Evolutionary conservation across 2,113 vertebrate genomes (phyloP).

Genomic region (Colinus virginianus): DNA sequence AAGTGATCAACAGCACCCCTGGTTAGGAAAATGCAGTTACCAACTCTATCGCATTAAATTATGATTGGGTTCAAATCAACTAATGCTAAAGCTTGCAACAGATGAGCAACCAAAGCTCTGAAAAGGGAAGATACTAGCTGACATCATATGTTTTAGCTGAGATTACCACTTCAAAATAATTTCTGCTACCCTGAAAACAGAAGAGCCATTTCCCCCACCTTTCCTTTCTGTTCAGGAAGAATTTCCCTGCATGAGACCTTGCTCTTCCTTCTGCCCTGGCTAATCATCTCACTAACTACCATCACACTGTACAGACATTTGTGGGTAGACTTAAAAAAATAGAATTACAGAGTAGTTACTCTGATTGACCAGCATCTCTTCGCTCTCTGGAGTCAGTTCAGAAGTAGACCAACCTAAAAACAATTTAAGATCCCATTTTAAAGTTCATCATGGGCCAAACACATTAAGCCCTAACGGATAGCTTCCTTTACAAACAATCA

Average conservation of each 20-base stretch:
- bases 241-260: not conserved
- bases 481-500: constrained; percentile 46
- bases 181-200: not conserved
- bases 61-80: not conserved
- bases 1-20: not conserved
- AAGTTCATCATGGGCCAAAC: constrained; percentile 43
- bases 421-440: not conserved
- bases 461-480: constrained; percentile 40
- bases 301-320: not conserved
- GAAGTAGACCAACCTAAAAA: constrained; percentile 3
- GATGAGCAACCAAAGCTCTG: not conserved
- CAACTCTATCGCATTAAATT: not conserved
- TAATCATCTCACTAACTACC: not conserved
- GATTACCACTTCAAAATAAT: not conserved
- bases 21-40: not conserved
- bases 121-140: not conserved
- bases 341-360: not conserved
- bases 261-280: not conserved
- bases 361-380: not conserved
- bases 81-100: not conserved
- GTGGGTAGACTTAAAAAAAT: not conserved
- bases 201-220: not conserved
- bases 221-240: not conserved
- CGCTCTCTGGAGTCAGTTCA: not conserved
- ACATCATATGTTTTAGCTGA: not conserved